Evolutionary conservation across 2,797 vertebrate genomes (phyloP), one percentile per base, ranked within the genome.

Genomic region (Tarsius wallacei): DNA sequence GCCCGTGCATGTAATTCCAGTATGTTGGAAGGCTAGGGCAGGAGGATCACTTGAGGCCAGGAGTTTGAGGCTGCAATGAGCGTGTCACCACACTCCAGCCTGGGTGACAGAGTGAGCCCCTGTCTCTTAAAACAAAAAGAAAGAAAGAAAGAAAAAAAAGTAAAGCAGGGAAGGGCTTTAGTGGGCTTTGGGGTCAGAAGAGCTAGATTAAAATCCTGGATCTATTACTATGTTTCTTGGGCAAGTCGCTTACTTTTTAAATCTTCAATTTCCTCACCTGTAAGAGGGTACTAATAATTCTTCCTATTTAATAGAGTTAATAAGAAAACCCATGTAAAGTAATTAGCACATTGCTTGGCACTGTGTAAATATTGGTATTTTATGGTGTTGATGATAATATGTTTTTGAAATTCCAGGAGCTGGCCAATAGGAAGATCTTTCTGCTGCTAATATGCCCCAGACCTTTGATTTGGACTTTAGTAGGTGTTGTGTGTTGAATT

Each of bases 161-260:
- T 42, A 42, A 42, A 42, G 5, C 42, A 42, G 42, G 24, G 68
- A 53, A 88, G 47, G 71, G 87, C 4, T 66, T 59, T 15, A 78
- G 55, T 87, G 83, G 74, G 51, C 80, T 89, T 93, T 61, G 59
- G 13, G n/a, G 24, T 71, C 55, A 82, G 80, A 78, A 88, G 36
- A 22, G 33, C 28, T 57, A 2, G 4, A 15, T 77, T 77, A 33
- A 57, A 80, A 78, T 84, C 57, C 11, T 78, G n/a, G 5, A 31
- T 90, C 5, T 12, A 19, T 76, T 26, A 68, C 53, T 68, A 3
- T 57, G 9, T 87, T 49, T 64, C 33, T 78, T 59, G 47, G 84
- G 36, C 51, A 47, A 61, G 12, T 78, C 73, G 36, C 57, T 81
- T 85, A 49, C 49, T 42, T 42, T 42, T 42, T 42, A 42, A 42